These are phyloP conservation scores for Drosophila anomelani DNA, from an alignment of 2,888 invertebrate species.

Conservation along the genomic window DNA sequence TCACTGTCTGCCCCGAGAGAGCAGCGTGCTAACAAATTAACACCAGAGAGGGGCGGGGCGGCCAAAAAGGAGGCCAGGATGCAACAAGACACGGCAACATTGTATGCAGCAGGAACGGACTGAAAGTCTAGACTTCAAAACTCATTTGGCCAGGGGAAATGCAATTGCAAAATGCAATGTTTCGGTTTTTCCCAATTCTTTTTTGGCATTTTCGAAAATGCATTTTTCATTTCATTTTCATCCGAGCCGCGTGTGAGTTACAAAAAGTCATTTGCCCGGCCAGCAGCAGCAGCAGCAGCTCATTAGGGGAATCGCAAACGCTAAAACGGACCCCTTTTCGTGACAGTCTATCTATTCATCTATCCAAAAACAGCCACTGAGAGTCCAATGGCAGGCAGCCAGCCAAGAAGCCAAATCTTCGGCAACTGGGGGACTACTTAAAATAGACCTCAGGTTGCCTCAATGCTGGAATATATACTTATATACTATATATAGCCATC, in stretches of 20 bases:
- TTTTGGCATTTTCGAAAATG: slow-evolving; percentile 59
- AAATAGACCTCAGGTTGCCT: slow-evolving; percentile 76
- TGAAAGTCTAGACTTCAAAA: slow-evolving; percentile 57
- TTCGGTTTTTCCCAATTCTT: slow-evolving; percentile 21
- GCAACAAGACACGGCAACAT: slow-evolving; percentile 77
- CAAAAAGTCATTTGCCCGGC: slow-evolving; percentile 75
- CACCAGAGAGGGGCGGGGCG: slow-evolving; percentile 51
- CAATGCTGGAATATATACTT: slow-evolving; percentile 40
- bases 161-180: slow-evolving; percentile 35
- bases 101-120: slow-evolving; percentile 43
- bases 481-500: background rate
- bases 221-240: slow-evolving; percentile 66
- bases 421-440: slow-evolving; percentile 25
- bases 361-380: slow-evolving; percentile 28
- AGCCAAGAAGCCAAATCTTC: slow-evolving; percentile 36
- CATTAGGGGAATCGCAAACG: slow-evolving; percentile 58
- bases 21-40: slow-evolving; percentile 79
- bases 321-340: slow-evolving; percentile 16
- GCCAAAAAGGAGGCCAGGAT: slow-evolving; percentile 17
- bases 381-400: slow-evolving; percentile 42
- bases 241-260: slow-evolving; percentile 69
- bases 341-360: slow-evolving; percentile 43
- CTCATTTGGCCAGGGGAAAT: slow-evolving; percentile 64
- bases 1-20: slow-evolving; percentile 70
- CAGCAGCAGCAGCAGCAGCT: slow-evolving; percentile 41